Conservation (phyloP, 2,888 invertebrate species). For the Macaria liturata region DNA sequence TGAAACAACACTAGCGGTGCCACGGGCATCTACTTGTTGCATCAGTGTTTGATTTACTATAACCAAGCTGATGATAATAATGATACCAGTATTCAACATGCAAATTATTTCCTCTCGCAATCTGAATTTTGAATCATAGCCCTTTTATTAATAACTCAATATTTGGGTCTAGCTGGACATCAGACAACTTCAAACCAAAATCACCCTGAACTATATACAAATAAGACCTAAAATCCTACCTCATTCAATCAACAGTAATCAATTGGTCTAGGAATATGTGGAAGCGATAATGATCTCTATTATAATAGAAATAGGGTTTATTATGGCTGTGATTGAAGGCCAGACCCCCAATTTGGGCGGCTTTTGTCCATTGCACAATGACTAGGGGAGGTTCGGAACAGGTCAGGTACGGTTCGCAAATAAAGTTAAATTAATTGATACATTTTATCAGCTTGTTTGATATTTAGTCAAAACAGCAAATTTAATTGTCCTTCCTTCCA, state of each 20-base stretch:
- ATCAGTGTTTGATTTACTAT: too few species aligned
- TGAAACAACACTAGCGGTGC: too few species aligned
- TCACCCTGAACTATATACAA: neutral
- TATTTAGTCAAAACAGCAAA: too few species aligned
- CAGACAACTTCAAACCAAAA: neutral
- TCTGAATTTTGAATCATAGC: neutral
- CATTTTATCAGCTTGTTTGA: too few species aligned
- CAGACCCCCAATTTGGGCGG: slow-evolving; percentile 18
- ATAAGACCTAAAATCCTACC: neutral
- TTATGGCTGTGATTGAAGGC: neutral
- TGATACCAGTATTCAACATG: too few species aligned
- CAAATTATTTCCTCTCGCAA: neutral
- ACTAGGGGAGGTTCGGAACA: slow-evolving; percentile 14
- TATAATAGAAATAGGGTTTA: slow-evolving; percentile 1
- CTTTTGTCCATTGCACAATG: slow-evolving; percentile 14
- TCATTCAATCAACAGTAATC: neutral
- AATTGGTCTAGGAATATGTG: neutral
- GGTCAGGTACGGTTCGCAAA: slow-evolving; percentile 12
- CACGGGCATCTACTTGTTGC: too few species aligned
- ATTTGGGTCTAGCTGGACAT: slow-evolving; percentile 8
- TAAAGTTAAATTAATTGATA: neutral
- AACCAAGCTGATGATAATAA: too few species aligned
- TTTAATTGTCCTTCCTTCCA: too few species aligned
- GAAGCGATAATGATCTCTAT: slow-evolving; percentile 3
- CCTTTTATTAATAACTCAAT: slow-evolving; percentile 1